Percentiles rank a stretch among this genome's conserved stretches.
Conservation (phyloP, 2,113 vertebrate species). For the Passer montanus region DNA sequence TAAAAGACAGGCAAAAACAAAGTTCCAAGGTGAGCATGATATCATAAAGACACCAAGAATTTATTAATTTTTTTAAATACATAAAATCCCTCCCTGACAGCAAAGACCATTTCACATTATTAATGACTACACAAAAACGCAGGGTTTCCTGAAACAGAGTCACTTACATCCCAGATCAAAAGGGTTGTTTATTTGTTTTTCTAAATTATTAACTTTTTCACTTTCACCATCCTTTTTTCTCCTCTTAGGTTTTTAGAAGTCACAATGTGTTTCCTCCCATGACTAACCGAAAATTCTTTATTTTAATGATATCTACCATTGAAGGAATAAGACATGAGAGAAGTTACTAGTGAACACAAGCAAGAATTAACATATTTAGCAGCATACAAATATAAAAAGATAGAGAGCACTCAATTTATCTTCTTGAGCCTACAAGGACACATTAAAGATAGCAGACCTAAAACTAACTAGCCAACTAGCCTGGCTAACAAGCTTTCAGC, state of each 20-base stretch:
- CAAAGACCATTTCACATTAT: neutral
- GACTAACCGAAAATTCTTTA: neutral
- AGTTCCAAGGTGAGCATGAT: neutral
- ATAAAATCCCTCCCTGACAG: neutral
- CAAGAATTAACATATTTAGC: neutral
- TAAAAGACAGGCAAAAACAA: neutral
- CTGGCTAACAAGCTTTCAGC: neutral
- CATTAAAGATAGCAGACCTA: neutral
- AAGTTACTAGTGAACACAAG: neutral
- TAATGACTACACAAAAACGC: neutral
- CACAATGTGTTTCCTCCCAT: neutral
- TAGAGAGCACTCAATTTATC: neutral
- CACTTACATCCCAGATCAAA: neutral
- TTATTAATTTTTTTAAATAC: neutral
- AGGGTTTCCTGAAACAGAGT: neutral
- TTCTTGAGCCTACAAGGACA: neutral
- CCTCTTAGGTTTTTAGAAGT: neutral
- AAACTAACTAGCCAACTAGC: neutral
- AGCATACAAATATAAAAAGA: neutral
- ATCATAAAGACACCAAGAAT: neutral
- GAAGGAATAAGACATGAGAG: neutral
- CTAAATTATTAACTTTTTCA: neutral
- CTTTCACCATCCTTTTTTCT: neutral
- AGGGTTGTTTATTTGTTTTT: neutral
- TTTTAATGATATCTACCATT: neutral